phyloP scores from a whole-genome alignment of 1,140 invertebrate species.

The Ganaspis sp. region DNA sequence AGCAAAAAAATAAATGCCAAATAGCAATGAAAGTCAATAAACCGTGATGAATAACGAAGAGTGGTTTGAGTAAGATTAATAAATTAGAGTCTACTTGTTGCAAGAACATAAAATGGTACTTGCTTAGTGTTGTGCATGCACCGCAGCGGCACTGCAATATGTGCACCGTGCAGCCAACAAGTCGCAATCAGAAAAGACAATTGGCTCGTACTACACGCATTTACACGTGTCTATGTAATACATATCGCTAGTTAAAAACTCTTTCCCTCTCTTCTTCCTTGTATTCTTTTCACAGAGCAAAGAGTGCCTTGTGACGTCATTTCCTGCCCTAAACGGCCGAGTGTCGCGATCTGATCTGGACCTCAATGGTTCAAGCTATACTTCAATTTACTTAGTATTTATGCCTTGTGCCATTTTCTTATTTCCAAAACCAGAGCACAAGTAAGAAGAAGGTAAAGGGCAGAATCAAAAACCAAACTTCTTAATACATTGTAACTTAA shows the following conservation, averaged over 20 bases:
- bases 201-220: constrained; percentile 60
- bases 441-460: constrained; percentile 1
- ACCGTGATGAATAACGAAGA: constrained; percentile 69
- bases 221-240: constrained; percentile 46
- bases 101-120: constrained; percentile 52
- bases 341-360: constrained; percentile 63
- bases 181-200: constrained; percentile 66
- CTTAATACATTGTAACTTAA: too few species aligned
- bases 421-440: not conserved
- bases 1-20: constrained; percentile 55
- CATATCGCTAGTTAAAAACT: constrained; percentile 52
- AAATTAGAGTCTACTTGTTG: constrained; percentile 72
- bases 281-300: constrained; percentile 53
- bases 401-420: constrained; percentile 4
- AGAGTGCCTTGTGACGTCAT: constrained; percentile 71
- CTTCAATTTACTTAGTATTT: constrained; percentile 51
- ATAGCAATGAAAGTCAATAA: constrained; percentile 73
- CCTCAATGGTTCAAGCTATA: constrained; percentile 60
- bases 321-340: constrained; percentile 62
- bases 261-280: constrained; percentile 57
- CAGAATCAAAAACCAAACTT: not conserved
- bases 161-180: constrained; percentile 43
- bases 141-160: constrained; percentile 42
- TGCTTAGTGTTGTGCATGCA: constrained; percentile 36
- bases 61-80: constrained; percentile 71